A percentile compares a stretch with the other conserved stretches of the same genome.
Evolutionary conservation across 2,888 invertebrate genomes (phyloP).

Genomic region (Hedya salicella): DNA sequence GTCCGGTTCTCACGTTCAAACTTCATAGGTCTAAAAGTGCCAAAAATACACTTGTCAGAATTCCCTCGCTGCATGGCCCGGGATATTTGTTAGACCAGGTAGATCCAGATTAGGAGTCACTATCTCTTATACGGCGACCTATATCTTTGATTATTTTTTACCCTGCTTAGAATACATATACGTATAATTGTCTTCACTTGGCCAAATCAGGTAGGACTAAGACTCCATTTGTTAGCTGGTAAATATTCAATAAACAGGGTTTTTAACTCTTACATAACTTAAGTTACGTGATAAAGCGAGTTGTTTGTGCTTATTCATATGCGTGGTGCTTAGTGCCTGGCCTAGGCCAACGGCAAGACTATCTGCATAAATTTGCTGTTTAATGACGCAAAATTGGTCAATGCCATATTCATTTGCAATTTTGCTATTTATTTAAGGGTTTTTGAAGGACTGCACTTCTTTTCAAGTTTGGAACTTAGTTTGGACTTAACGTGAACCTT

Average conservation of each 20-base stretch:
- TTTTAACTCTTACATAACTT: conserved; percentile 33
- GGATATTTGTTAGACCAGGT: too few species aligned
- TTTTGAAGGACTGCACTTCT: neutral
- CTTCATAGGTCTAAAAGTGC: too few species aligned
- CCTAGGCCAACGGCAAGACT: conserved; percentile 38
- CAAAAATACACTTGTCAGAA: too few species aligned
- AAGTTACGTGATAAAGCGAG: conserved; percentile 30
- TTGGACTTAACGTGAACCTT: too few species aligned
- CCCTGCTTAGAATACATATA: neutral
- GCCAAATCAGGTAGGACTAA: conserved; percentile 10
- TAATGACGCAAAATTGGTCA: conserved; percentile 43
- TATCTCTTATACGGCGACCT: too few species aligned
- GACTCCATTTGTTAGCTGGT: neutral
- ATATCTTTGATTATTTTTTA: neutral
- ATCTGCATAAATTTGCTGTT: conserved; percentile 38
- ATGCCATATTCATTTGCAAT: conserved; percentile 37
- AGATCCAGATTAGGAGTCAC: too few species aligned
- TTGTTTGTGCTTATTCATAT: conserved; percentile 36
- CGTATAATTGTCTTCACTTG: neutral
- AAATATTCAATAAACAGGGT: conserved; percentile 9
- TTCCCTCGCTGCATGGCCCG: too few species aligned
- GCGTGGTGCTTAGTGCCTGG: conserved; percentile 31
- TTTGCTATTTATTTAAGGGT: conserved; percentile 24
- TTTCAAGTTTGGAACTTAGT: too few species aligned
- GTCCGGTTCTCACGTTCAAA: too few species aligned